Base-by-base conservation (phyloP, 2,797 vertebrate species). In the Parauchenoglanis punctatus region DNA sequence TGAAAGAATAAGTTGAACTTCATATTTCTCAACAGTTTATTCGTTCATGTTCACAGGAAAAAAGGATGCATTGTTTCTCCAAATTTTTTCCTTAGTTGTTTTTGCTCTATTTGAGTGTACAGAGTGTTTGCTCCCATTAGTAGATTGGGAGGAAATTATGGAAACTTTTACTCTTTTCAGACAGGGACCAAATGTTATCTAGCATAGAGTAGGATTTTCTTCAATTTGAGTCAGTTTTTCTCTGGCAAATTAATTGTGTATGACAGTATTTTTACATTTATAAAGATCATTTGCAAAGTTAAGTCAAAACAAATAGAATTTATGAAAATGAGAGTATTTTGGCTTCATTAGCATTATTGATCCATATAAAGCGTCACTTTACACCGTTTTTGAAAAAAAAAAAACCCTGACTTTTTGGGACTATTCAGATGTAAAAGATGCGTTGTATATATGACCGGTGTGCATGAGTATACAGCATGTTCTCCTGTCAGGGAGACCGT, bases 401-500 rank as follows among this genome's bases (percentile, higher is more conserved):
- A 73, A 44, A 73, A 28, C 13, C 65, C 6, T 31, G 13, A 49
- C 44, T 52, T 52, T 68, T 68, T 35, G 35, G 72, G 10, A 75
- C 6, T 58, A 80, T 20, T 31, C 28, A 18, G 20, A 54, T 17
- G 2, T 77, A 12, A 49, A 75, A 54, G 49, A 54, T 28, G 28
- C 56, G 52, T 10, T 35, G 18, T 7, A 10, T 59, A 80, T 63
- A 63, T 46, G 7, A 65, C 3, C 20, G 2, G 0, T 25, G 23
- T 63, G 58, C 7, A 10, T 63, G 25, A 44, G 63, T 77, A 70
- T 80, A 83, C 78, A 46, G 28, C 67, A 58, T 76, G 63, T 87
- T 28, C 35, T 82, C 40, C 87, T 35, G 52, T 76, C 59, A 77
- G 70, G 44, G 84, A 81, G 76, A 63, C 81, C 59, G 82, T 70